Evolutionary conservation across 1,140 invertebrate genomes (phyloP).

Genomic region (Ips typographus): DNA sequence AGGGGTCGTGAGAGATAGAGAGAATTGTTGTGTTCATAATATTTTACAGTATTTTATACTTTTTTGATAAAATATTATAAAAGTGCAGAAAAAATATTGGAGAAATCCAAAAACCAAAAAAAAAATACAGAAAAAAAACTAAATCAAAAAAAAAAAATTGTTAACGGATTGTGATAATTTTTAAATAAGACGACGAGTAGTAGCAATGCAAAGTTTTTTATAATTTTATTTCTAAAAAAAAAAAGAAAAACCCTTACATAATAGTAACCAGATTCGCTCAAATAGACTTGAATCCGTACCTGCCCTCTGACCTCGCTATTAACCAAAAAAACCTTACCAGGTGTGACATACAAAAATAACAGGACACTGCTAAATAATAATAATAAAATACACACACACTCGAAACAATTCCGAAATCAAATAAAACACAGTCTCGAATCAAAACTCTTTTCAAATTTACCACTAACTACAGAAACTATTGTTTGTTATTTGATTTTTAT

Average conservation of each 20-base stretch:
- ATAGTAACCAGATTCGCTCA: slow-evolving; percentile 20
- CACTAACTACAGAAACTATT: no score
- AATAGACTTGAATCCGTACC: slow-evolving; percentile 36
- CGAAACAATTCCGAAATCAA: neutral
- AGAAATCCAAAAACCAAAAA: slow-evolving; percentile 41
- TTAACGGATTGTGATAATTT: slow-evolving; percentile 36
- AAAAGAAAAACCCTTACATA: neutral
- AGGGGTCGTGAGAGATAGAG: slow-evolving; percentile 50
- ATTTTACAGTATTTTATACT: slow-evolving; percentile 54
- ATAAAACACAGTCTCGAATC: no score
- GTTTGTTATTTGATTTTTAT: no score
- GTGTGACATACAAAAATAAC: slow-evolving; percentile 28
- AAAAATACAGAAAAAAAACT: slow-evolving; percentile 36
- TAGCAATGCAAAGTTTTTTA: slow-evolving; percentile 26
- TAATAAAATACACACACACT: slow-evolving; percentile 12
- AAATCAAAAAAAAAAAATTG: slow-evolving; percentile 27
- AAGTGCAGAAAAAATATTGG: slow-evolving; percentile 43
- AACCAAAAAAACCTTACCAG: slow-evolving; percentile 40
- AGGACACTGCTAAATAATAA: slow-evolving; percentile 24
- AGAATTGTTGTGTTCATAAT: slow-evolving; percentile 55
- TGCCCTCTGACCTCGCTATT: slow-evolving; percentile 48
- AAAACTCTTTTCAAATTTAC: no score
- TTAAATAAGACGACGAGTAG: slow-evolving; percentile 35
- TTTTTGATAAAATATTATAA: slow-evolving; percentile 49
- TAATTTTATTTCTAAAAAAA: slow-evolving; percentile 5